Base-by-base conservation (phyloP, 30 jellyfish, hydroid and myxozoan species). In the Mastigias papua region DNA sequence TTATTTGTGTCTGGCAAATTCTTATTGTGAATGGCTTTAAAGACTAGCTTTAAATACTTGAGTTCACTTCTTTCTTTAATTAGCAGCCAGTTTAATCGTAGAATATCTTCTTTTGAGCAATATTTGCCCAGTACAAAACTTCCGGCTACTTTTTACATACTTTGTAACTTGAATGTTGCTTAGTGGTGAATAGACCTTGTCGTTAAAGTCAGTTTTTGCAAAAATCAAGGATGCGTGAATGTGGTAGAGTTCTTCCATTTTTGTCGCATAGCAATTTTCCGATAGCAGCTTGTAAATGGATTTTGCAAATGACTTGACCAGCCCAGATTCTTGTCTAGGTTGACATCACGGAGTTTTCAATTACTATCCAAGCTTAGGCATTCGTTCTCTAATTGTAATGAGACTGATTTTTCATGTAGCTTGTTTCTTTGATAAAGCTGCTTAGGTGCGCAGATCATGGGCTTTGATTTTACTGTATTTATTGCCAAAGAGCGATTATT, bases 211-310 rank as follows among this genome's bases (percentile, higher is more conserved):
- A n/a, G n/a, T n/a, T n/a, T n/a, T n/a, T n/a, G n/a, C n/a, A n/a
- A n/a, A n/a, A n/a, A n/a, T n/a, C n/a, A n/a, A n/a, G n/a, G n/a
- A n/a, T n/a, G n/a, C n/a, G n/a, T n/a, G n/a, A 31, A 78, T 26
- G 79, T 78, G 10, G 89, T 64, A 33, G 4, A 78, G 79, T 30
- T 57, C 35, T 64, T 78, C 80, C 57, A 78, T 33, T 58, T 78
- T 58, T 60, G 49, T 58, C 6, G 58, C 20, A 58, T 37, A n/a
- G 71, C 37, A 29, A 17, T 54, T 78, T 61, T 78, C 27, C 79
- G 69, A 22, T 78, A 78, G 66, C 71, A 78, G 34, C 89, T 78
- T 28, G 79, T 48, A 20, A 61, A 69, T 31, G 58, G 21, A 19
- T 74, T 48, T 25, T 74, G 48, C 37, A 54, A 78, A 54, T 57